These are phyloP conservation scores for Xanthorhoe designata DNA, from an alignment of 2,888 invertebrate species.

Conservation along the genomic window DNA sequence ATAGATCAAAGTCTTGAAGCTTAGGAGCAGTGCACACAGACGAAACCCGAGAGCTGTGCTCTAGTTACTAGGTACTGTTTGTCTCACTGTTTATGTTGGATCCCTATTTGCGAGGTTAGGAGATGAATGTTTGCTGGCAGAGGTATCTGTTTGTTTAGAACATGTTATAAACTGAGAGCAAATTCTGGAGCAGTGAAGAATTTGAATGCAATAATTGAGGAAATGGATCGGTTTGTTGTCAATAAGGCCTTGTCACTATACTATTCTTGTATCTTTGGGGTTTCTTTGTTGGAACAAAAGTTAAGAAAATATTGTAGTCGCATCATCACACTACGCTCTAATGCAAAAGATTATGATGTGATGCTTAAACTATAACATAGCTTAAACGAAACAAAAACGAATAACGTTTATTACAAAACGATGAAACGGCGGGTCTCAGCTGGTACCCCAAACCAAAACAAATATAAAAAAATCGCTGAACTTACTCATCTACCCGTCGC, in stretches of 20 bases:
- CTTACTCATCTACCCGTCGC: background rate
- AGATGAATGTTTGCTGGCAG: slow-evolving; percentile 11
- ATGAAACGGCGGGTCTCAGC: too few species aligned
- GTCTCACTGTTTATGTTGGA: slow-evolving; percentile 22
- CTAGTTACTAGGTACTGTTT: slow-evolving; percentile 7
- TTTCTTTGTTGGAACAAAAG: too few species aligned
- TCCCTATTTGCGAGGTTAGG: slow-evolving; percentile 16
- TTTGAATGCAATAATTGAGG: background rate
- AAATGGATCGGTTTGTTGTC: background rate
- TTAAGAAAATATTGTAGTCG: too few species aligned
- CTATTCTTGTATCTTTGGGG: too few species aligned
- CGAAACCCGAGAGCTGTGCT: slow-evolving; percentile 16
- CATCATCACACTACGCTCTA: too few species aligned
- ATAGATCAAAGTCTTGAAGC: slow-evolving; percentile 27
- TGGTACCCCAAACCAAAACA: too few species aligned
- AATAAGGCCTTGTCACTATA: too few species aligned
- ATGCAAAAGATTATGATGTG: too few species aligned
- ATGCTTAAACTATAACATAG: too few species aligned
- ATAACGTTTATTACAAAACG: too few species aligned
- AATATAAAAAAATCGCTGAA: background rate
- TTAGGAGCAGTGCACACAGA: slow-evolving; percentile 22
- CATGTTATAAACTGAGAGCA: slow-evolving; percentile 1
- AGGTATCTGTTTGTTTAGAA: slow-evolving; percentile 14
- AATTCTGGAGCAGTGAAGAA: background rate
- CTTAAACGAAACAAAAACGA: too few species aligned